phyloP scores from a whole-genome alignment of 2,888 invertebrate genomes.

The Seladonia tumulorum region DNA sequence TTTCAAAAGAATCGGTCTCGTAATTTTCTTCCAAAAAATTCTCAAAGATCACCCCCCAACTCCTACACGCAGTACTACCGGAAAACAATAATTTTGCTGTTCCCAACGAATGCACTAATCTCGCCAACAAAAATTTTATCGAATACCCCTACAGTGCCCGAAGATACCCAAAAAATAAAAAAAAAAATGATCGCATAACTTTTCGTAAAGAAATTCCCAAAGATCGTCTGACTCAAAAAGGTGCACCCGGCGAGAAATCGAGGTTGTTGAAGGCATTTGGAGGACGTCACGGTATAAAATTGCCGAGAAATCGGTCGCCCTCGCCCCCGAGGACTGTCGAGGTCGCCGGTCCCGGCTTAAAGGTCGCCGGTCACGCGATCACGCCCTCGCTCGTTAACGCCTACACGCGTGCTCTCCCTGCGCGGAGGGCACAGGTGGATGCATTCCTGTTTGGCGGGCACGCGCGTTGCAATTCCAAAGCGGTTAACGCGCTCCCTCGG shows the following conservation, averaged over 20 bases:
- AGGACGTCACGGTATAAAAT: slow-evolving; percentile 8
- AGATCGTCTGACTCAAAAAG: not conserved
- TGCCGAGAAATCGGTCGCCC: not conserved
- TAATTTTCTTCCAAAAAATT: not conserved
- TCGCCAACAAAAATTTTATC: no score
- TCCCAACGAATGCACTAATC: no score
- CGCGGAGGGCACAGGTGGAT: slow-evolving; percentile 44
- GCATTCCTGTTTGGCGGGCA: slow-evolving; percentile 38
- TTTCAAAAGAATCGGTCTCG: not conserved
- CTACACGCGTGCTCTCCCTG: slow-evolving; percentile 39
- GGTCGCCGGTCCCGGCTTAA: slow-evolving; percentile 10
- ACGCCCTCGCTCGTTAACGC: slow-evolving; percentile 64
- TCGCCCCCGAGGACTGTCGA: not conserved
- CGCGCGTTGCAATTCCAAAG: slow-evolving; percentile 53
- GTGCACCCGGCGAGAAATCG: no score
- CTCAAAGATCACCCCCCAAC: not conserved
- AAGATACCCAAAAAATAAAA: no score
- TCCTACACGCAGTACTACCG: no score
- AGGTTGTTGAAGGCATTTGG: no score
- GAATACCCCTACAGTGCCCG: no score
- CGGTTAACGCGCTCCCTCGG: slow-evolving; percentile 48
- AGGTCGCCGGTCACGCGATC: slow-evolving; percentile 69
- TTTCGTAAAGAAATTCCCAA: not conserved
- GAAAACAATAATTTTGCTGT: no score
- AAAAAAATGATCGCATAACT: no score